phyloP scores from a whole-genome alignment of 2,113 vertebrate species.

The Rana temporaria region DNA sequence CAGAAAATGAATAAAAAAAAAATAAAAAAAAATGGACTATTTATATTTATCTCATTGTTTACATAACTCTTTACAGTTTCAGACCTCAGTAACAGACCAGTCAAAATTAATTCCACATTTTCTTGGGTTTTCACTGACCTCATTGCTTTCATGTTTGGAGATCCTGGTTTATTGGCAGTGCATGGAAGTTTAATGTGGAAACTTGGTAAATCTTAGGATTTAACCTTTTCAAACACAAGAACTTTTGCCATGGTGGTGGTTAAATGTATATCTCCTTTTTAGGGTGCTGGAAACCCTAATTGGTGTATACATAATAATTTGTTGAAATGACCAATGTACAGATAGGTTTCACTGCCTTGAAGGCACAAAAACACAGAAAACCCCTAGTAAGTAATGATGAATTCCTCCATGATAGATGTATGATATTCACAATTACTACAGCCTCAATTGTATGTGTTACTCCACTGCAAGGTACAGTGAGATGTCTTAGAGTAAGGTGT shows the following conservation, averaged over 20 bases:
- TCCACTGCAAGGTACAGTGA: too few species aligned
- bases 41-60: conserved; percentile 99
- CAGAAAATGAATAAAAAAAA: conserved; percentile 72
- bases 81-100: conserved; percentile 95
- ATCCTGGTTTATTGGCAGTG: conserved; percentile 50
- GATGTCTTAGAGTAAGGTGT: too few species aligned
- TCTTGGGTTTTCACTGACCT: conserved; percentile 69
- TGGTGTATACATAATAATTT: neutral
- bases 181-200: neutral
- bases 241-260: neutral
- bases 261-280: neutral
- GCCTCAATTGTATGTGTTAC: too few species aligned
- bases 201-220: neutral
- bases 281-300: neutral
- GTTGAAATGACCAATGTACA: neutral
- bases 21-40: conserved; percentile 57
- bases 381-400: too few species aligned
- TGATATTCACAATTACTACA: too few species aligned
- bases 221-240: neutral
- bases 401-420: too few species aligned
- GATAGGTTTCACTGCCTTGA: neutral
- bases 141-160: conserved; percentile 47
- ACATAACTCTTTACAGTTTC: conserved; percentile 98
- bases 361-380: too few species aligned
- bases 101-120: conserved; percentile 80